Conservation (phyloP, 2,113 vertebrate species). For the Sinocyclocheilus maitianheensis region DNA sequence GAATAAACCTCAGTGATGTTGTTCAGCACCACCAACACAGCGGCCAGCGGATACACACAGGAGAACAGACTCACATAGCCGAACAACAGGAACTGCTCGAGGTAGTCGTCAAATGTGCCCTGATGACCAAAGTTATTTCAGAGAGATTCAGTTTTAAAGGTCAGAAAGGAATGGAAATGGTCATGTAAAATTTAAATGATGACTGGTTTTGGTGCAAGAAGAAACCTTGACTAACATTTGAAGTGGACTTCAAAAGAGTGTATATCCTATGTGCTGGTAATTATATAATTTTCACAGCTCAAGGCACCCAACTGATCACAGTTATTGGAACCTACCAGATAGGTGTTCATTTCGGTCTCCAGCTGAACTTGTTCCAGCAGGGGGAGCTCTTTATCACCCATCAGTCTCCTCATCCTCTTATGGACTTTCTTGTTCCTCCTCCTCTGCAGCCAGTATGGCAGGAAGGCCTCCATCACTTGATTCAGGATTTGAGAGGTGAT, state of each 20-base stretch:
- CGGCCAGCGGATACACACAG: constrained; percentile 93
- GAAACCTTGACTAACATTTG: neutral
- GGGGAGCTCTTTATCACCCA: constrained; percentile 74
- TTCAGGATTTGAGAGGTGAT: constrained; percentile 98
- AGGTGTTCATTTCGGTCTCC: constrained; percentile 90
- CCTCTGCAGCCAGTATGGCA: constrained; percentile 95
- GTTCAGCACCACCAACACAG: constrained; percentile 92
- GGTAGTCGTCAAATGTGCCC: constrained; percentile 98
- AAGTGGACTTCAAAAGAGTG: neutral
- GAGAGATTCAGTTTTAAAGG: no score
- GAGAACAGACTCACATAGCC: constrained; percentile 98
- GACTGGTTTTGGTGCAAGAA: neutral
- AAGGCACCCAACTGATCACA: neutral
- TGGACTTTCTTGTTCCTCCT: constrained; percentile 80
- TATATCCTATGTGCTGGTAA: neutral
- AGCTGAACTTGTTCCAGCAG: constrained; percentile 82
- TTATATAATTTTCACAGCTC: neutral
- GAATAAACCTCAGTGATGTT: constrained; percentile 94
- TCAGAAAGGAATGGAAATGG: neutral
- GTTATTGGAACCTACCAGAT: constrained; percentile 76
- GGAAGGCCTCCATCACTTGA: constrained; percentile 88
- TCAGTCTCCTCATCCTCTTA: constrained; percentile 63
- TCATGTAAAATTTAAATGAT: neutral
- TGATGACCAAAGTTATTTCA: constrained; percentile 66
- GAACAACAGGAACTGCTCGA: constrained; percentile 94